phyloP scores from a whole-genome alignment of 1,140 invertebrate species.

The Micrasema minimum region DNA sequence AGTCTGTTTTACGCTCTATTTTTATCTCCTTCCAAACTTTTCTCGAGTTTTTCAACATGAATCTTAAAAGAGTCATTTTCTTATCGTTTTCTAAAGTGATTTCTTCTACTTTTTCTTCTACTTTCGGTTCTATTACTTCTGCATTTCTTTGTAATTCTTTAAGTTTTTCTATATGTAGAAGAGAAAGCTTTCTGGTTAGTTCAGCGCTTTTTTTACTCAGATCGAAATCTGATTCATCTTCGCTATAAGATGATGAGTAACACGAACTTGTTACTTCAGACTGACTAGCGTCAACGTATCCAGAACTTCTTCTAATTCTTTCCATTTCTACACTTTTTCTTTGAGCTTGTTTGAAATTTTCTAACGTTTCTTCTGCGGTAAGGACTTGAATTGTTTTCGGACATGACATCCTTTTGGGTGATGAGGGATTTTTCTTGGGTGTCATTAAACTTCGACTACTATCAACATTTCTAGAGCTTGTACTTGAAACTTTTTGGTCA shows the following conservation, averaged over 20 bases:
- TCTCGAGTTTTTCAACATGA: conserved; percentile 56
- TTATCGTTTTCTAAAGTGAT: conserved; percentile 16
- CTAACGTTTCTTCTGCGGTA: conserved; percentile 66
- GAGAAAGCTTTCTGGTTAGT: conserved; percentile 61
- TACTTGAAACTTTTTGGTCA: conserved; percentile 59
- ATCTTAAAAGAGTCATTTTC: conserved; percentile 43
- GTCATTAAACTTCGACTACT: conserved; percentile 60
- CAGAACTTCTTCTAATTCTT: conserved; percentile 59
- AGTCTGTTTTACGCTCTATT: conserved; percentile 69
- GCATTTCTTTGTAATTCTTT: conserved; percentile 30
- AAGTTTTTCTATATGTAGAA: conserved; percentile 57
- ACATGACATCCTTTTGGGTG: conserved; percentile 62
- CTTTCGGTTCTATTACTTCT: conserved; percentile 7
- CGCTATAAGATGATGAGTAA: conserved; percentile 65
- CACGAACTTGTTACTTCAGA: conserved; percentile 66
- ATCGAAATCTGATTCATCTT: conserved; percentile 66
- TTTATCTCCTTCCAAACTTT: conserved; percentile 69
- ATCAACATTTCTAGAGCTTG: conserved; percentile 56
- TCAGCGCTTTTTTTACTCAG: conserved; percentile 63
- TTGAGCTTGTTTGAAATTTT: conserved; percentile 62
- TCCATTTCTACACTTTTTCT: conserved; percentile 54
- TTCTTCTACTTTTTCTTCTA: conserved; percentile 9
- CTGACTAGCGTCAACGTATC: conserved; percentile 65
- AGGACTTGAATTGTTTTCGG: conserved; percentile 67
- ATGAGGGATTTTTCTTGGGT: conserved; percentile 62